phyloP scores from a whole-genome alignment of 2,113 vertebrate species.

The Megaceryle maxima region DNA sequence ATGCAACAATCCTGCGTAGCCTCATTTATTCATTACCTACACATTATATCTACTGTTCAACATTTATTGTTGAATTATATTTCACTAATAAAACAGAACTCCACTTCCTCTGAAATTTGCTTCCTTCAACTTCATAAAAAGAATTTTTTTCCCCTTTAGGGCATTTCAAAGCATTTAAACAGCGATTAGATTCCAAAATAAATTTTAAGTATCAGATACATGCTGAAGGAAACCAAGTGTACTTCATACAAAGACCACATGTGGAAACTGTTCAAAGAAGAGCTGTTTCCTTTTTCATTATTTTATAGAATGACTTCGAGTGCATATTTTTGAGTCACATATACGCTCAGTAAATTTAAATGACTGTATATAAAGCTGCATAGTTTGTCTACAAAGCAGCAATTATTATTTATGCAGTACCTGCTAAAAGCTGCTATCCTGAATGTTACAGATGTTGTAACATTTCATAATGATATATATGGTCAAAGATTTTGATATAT shows the following conservation, averaged over 20 bases:
- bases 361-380: background rate
- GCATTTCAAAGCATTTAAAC: constrained; percentile 15
- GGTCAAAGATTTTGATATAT: no score
- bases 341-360: constrained; percentile 8
- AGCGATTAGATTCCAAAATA: background rate
- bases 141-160: background rate
- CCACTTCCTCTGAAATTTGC: background rate
- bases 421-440: background rate
- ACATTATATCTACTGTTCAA: background rate
- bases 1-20: background rate
- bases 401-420: background rate
- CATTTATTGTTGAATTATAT: background rate
- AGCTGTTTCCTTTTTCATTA: background rate
- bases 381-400: background rate
- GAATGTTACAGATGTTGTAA: background rate
- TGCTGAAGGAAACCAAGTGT: background rate
- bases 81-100: constrained; percentile 45
- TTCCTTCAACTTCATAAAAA: constrained; percentile 8
- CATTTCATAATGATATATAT: background rate
- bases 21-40: background rate
- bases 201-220: background rate
- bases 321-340: background rate
- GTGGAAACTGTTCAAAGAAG: background rate
- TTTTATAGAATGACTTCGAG: background rate
- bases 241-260: background rate